phyloP scores from a whole-genome alignment of 2,797 vertebrate genomes.

The Distichodus sexfasciatus region DNA sequence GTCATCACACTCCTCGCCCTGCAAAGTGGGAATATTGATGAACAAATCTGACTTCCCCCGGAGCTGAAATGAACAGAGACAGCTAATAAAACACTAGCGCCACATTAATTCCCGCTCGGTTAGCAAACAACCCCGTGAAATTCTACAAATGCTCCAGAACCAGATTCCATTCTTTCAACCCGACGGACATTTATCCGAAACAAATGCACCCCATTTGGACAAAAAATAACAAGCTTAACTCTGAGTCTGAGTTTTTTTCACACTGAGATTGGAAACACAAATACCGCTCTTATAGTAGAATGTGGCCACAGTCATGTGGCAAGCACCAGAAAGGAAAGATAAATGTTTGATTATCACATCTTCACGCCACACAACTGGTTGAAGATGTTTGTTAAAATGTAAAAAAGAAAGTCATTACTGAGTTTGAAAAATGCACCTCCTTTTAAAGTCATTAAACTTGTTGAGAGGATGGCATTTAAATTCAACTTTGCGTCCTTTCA shows the following conservation, averaged over 20 bases:
- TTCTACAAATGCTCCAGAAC: not conserved
- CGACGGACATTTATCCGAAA: not conserved
- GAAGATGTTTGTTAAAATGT: too few species aligned
- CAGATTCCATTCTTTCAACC: not conserved
- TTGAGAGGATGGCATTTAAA: not conserved
- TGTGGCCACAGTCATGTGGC: not conserved
- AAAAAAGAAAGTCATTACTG: too few species aligned
- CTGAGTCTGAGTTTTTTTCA: too few species aligned
- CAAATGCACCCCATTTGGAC: not conserved
- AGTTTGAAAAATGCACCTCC: too few species aligned
- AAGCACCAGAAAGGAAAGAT: not conserved
- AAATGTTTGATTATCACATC: not conserved
- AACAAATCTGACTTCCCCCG: conserved; percentile 9
- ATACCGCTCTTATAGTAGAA: too few species aligned
- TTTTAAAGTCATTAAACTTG: too few species aligned
- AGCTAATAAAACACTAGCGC: conserved; percentile 1
- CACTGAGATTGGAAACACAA: not conserved
- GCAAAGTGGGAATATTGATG: conserved; percentile 18
- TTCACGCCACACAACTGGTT: not conserved
- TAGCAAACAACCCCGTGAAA: not conserved
- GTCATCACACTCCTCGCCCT: not conserved
- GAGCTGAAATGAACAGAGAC: not conserved
- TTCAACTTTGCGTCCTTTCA: not conserved
- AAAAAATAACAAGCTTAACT: not conserved
- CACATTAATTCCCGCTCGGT: not conserved